phyloP scores from a whole-genome alignment of 2,797 vertebrate species.

The Sebastes steindachneri region DNA sequence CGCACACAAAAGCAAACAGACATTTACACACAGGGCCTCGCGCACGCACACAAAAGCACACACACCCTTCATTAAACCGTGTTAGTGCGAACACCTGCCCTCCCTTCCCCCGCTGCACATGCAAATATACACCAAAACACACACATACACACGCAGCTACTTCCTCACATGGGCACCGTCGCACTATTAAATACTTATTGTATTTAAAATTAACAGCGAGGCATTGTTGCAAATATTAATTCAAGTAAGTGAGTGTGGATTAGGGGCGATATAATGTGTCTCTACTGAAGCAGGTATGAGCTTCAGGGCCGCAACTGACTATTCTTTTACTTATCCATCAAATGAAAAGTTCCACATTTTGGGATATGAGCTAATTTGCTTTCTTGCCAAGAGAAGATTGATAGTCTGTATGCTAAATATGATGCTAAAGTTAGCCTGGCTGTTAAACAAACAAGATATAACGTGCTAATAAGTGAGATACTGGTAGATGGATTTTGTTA shows the following conservation, averaged over 20 bases:
- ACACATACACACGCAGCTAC: constrained; percentile 52
- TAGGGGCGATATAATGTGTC: not conserved
- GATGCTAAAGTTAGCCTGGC: too few relatives aligned
- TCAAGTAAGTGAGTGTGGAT: constrained; percentile 32
- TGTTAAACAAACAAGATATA: too few relatives aligned
- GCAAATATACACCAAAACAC: constrained; percentile 54
- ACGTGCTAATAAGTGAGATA: too few relatives aligned
- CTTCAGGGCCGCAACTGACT: not conserved
- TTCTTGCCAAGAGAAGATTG: not conserved
- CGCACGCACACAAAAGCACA: constrained; percentile 2
- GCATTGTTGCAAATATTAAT: constrained; percentile 53
- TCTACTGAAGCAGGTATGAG: constrained; percentile 9
- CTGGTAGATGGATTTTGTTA: too few relatives aligned
- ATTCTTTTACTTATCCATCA: not conserved
- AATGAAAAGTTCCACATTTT: not conserved
- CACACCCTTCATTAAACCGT: constrained; percentile 69
- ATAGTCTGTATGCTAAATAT: not conserved
- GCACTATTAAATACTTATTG: constrained; percentile 56
- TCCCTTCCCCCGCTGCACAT: constrained; percentile 64
- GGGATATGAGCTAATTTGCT: not conserved
- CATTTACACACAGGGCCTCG: constrained; percentile 14
- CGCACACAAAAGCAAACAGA: constrained; percentile 59
- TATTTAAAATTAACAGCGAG: constrained; percentile 50
- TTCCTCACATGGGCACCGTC: constrained; percentile 42
- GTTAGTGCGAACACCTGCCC: constrained; percentile 81